Evolutionary conservation across 2,888 invertebrate species (phyloP).

Genomic region (Mylabris sibirica): DNA sequence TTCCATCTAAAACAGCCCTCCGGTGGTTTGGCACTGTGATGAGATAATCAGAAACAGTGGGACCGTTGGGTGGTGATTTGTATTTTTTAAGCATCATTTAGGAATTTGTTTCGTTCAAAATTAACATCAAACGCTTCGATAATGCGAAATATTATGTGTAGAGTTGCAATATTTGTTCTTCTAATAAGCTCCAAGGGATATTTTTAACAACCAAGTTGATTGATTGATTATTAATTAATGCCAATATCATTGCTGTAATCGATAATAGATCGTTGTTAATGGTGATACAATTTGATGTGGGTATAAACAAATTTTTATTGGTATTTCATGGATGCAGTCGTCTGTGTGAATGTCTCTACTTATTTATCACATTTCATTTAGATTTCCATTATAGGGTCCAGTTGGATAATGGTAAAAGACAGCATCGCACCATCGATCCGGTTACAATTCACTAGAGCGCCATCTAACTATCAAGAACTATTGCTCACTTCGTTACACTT

Average conservation of each 20-base stretch:
- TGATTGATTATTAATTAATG: too few species aligned
- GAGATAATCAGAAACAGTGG: background rate
- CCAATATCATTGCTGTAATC: too few species aligned
- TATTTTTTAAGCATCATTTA: background rate
- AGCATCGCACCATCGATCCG: background rate
- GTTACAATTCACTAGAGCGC: slow-evolving; percentile 19
- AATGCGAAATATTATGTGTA: too few species aligned
- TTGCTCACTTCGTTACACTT: slow-evolving; percentile 56
- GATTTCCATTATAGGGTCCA: background rate
- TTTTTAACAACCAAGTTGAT: too few species aligned
- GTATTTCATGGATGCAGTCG: background rate
- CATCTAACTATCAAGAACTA: slow-evolving; percentile 42
- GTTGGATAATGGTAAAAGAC: background rate
- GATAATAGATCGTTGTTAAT: background rate
- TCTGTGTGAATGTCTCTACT: background rate
- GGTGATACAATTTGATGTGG: too few species aligned
- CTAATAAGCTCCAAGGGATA: too few species aligned
- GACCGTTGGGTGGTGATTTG: background rate
- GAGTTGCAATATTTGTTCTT: too few species aligned
- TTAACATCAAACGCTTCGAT: too few species aligned
- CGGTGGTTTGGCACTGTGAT: background rate
- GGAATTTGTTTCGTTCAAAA: background rate
- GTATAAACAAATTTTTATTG: background rate
- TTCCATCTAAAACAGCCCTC: background rate
- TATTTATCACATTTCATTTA: background rate